Evolutionary conservation across 2,797 vertebrate species (phyloP).

Genomic region (Brachyrhaphis roseni): DNA sequence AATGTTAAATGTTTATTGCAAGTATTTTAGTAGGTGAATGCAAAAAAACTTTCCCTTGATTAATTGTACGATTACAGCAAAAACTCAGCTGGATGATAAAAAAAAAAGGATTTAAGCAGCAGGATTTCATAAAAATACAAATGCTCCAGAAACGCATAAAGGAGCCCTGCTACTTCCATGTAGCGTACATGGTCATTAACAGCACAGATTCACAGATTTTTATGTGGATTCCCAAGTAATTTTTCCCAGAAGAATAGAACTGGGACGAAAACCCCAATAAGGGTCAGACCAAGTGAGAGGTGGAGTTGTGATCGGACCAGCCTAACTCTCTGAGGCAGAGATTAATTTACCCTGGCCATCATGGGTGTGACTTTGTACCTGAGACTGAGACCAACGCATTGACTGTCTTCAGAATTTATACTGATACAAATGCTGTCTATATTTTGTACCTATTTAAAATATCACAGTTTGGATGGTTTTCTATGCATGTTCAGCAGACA

Average conservation of each 20-base stretch:
- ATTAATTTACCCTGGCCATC: not conserved
- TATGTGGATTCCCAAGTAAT: not conserved
- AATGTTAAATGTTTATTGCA: not conserved
- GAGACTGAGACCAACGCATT: not conserved
- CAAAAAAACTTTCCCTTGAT: not conserved
- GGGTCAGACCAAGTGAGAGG: not conserved
- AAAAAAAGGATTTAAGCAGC: not conserved
- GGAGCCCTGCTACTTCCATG: not conserved
- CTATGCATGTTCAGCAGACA: not conserved
- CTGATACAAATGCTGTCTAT: not conserved
- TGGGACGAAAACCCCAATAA: not conserved
- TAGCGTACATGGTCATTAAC: not conserved
- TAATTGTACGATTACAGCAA: not conserved
- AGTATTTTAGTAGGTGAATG: not conserved
- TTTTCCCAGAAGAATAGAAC: not conserved
- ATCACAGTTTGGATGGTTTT: not conserved
- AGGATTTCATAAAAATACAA: not conserved
- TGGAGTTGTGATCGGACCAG: not conserved
- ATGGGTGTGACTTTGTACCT: not conserved
- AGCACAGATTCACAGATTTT: not conserved
- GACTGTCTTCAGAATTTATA: not conserved
- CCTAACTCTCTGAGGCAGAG: not conserved
- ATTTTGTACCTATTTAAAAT: not conserved
- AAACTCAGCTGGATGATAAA: not conserved
- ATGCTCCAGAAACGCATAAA: not conserved